Base-by-base conservation (phyloP, 2,888 invertebrate species). In the Altica lythri region DNA sequence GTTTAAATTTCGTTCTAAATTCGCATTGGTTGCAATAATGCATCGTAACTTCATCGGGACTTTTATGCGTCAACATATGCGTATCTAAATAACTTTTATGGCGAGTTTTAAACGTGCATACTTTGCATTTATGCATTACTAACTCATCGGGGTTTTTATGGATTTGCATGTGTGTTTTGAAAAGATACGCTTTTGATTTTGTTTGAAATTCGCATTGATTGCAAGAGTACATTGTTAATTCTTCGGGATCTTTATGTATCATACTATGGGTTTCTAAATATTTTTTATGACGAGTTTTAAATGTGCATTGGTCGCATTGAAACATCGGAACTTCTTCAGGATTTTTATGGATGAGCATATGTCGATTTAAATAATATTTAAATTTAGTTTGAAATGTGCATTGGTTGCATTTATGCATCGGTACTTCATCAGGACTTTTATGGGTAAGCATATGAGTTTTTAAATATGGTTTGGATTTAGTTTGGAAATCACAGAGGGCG, bases 31-130 rank as follows among this genome's bases (percentile, higher is more conserved):
- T 43, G 30, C 66, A 66, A 10, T 49, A 52, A 32, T 63, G 60
- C 51, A 60, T 56, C 5, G 62, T 60, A 10, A 63, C 49, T 14
- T 62, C 59, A n/a, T 64, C 54, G 2, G 62, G 64, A 10, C 59
- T 62, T 10, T 61, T 57, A 49, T 66, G 64, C 1, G 62, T 60
- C 34, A 64, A 53, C 60, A 62, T 62, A 34, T 65, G 65, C 9
- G 62, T 62, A 13, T 64, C 62, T 35, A 65, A 35, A 27, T 65
- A 64, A 10, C 62, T 60, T 50, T 65, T 65, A 50, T 63, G 62
- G 22, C 60, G 55, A 1, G 65, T 65, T 48, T 61, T 60, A 38
- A 64, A 65, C 1, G 58, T 5, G 13, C 65, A 65, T 17, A 62
- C 30, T 5, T 48, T 42, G 29, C 61, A 61, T 22, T 59, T 55